These are phyloP conservation scores for Tonatia bakeri DNA, from an alignment of 2,113 vertebrate species.

Conservation along the genomic window DNA sequence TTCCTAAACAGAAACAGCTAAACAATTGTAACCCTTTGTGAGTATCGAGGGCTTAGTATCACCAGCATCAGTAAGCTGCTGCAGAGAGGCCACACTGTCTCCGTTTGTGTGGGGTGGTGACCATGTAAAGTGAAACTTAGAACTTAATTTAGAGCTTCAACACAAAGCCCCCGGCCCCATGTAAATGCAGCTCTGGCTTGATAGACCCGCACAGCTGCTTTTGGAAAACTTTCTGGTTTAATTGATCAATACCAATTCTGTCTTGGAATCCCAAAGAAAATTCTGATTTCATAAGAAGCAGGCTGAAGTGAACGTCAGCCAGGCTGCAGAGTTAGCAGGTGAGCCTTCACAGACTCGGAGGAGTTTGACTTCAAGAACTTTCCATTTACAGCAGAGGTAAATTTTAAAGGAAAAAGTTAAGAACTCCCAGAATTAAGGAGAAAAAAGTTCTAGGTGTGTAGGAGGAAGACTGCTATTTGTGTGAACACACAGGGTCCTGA, in stretches of 20 bases:
- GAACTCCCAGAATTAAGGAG: not conserved
- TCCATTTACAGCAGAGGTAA: constrained; percentile 3
- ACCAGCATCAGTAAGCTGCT: not conserved
- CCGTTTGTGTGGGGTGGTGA: not conserved
- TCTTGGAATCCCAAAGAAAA: constrained; percentile 40
- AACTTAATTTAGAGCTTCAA: constrained; percentile 1
- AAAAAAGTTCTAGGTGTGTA: not conserved
- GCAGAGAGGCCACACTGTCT: not conserved
- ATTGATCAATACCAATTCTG: not conserved
- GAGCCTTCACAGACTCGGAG: not conserved
- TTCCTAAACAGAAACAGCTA: not conserved
- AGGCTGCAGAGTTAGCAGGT: not conserved
- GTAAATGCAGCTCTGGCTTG: not conserved
- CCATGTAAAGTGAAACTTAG: not conserved
- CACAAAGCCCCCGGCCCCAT: not conserved
- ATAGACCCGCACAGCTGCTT: not conserved
- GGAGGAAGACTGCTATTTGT: not conserved
- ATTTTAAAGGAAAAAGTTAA: not conserved
- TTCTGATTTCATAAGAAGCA: constrained; percentile 37
- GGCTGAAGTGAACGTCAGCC: not conserved
- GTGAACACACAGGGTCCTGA: not conserved
- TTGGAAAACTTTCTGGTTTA: not conserved
- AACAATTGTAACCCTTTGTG: not conserved
- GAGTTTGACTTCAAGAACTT: constrained; percentile 34
- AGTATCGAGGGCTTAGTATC: not conserved